phyloP scores from a whole-genome alignment of 2,797 vertebrate genomes.

The Sibirionetta formosa region DNA sequence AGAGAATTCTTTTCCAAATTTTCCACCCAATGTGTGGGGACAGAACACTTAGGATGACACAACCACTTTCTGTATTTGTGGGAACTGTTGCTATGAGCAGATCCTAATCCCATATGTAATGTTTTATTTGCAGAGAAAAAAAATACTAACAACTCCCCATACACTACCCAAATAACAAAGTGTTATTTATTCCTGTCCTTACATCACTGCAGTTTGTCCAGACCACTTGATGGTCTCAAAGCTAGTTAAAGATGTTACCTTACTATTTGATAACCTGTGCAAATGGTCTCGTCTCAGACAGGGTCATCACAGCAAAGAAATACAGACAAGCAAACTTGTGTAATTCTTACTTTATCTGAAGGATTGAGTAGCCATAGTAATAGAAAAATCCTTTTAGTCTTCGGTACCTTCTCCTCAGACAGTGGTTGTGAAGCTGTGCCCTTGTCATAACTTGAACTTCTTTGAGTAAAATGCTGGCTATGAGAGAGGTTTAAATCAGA shows the following conservation, averaged over 20 bases:
- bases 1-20: slow-evolving; percentile 74
- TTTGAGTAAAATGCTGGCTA: background rate
- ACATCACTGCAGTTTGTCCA: background rate
- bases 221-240: background rate
- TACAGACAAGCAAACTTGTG: background rate
- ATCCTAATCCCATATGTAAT: slow-evolving; percentile 55
- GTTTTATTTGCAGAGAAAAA: slow-evolving; percentile 55
- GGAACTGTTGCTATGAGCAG: slow-evolving; percentile 73
- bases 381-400: background rate
- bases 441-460: background rate
- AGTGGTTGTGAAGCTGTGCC: background rate
- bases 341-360: background rate
- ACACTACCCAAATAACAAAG: background rate
- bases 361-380: background rate
- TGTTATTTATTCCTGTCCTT: slow-evolving; percentile 1
- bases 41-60: slow-evolving; percentile 69
- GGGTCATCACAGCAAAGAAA: background rate
- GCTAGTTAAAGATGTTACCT: background rate
- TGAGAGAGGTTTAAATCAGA: background rate
- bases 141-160: background rate
- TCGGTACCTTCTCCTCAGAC: background rate
- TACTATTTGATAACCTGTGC: background rate
- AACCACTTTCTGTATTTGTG: slow-evolving; percentile 73
- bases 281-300: background rate
- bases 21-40: slow-evolving; percentile 69